Percentiles rank a stretch among this genome's conserved stretches.
Evolutionary conservation across 1,140 invertebrate species (phyloP).

Genomic region (Odontomachus brunneus): DNA sequence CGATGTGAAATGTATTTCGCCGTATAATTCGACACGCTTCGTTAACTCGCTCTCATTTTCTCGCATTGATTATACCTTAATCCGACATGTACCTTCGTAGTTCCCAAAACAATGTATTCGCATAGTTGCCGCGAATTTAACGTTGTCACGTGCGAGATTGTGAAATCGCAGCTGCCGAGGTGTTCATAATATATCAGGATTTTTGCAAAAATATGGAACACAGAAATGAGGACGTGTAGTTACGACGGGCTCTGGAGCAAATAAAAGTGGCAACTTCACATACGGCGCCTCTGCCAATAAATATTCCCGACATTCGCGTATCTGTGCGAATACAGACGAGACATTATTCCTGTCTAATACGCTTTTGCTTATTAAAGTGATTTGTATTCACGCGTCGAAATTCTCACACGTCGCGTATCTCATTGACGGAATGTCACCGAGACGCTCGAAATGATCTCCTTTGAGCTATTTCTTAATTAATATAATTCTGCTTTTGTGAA

Average conservation of each 20-base stretch:
- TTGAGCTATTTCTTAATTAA: neutral
- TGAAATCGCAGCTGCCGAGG: neutral
- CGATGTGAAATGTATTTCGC: neutral
- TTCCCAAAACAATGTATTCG: neutral
- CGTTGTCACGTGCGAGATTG: neutral
- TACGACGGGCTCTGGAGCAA: neutral
- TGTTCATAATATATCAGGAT: neutral
- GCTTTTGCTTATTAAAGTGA: conserved; percentile 19
- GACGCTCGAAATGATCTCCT: neutral
- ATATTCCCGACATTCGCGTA: neutral
- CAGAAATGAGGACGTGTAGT: neutral
- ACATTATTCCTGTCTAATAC: neutral
- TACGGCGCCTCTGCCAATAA: conserved; percentile 3
- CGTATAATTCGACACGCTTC: conserved; percentile 8
- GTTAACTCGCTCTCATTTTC: neutral
- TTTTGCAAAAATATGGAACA: neutral
- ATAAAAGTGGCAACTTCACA: neutral
- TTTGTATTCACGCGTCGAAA: neutral
- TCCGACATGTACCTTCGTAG: neutral
- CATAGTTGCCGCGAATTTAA: neutral
- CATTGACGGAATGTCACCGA: neutral
- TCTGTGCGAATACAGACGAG: neutral
- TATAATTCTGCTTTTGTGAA: conserved; percentile 2
- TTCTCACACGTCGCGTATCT: neutral
- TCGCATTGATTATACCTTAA: neutral